These are phyloP conservation scores for Phaethornis superciliosus DNA, from an alignment of 2,113 vertebrate genomes.

Conservation along the genomic window DNA sequence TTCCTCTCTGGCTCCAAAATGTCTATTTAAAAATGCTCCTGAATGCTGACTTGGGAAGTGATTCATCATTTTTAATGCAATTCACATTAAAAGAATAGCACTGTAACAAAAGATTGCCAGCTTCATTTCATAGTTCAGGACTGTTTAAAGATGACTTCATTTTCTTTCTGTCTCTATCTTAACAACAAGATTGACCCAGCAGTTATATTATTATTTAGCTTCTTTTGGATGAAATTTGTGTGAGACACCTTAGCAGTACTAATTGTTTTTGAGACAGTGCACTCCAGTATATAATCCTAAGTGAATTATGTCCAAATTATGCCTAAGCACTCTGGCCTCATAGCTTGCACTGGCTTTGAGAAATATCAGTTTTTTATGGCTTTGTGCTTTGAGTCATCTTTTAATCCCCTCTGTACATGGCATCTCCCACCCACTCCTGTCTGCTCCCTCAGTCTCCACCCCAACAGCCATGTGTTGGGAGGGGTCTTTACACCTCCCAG, in stretches of 20 bases:
- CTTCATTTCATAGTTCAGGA: background rate
- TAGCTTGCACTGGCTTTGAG: background rate
- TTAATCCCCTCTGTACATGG: background rate
- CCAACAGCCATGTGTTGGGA: fast-evolving
- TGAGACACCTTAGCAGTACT: background rate
- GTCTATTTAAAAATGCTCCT: constrained; percentile 54
- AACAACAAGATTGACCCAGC: background rate
- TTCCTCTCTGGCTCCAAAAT: constrained; percentile 37
- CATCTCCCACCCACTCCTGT: fast-evolving
- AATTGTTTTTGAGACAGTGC: background rate
- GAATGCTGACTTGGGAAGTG: constrained; percentile 22
- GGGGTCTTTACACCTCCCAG: fast-evolving
- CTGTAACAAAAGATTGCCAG: constrained; percentile 6
- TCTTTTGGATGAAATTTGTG: background rate
- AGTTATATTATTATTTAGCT: background rate
- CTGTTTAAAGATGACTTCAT: background rate
- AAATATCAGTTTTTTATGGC: background rate
- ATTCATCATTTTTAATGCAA: constrained; percentile 56
- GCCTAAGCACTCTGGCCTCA: background rate
- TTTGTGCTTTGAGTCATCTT: background rate
- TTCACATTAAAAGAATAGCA: constrained; percentile 3
- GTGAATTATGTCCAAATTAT: background rate
- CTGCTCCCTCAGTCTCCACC: background rate
- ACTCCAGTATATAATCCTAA: background rate
- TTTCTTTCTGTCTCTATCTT: constrained; percentile 33